Percentiles rank a stretch among this genome's conserved stretches.
These are phyloP conservation scores for Proteles cristata DNA, from an alignment of 2,113 vertebrate genomes.

Conservation along the genomic window DNA sequence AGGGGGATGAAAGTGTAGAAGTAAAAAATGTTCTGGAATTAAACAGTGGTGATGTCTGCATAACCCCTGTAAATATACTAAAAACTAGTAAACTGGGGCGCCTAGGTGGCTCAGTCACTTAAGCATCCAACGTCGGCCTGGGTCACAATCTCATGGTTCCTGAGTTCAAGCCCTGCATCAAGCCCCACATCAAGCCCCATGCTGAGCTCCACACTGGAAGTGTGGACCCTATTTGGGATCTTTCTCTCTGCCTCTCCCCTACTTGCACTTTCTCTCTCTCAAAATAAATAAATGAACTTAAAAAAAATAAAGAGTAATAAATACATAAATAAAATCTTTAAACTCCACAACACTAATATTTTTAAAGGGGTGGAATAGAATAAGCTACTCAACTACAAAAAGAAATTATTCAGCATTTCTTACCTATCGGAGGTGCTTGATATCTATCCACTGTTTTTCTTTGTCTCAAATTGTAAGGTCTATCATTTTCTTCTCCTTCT, in stretches of 20 bases:
- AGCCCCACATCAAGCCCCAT: too few species aligned
- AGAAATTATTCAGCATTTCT: constrained; percentile 3
- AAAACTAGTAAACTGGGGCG: not conserved
- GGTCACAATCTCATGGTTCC: not conserved
- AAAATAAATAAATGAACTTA: too few species aligned
- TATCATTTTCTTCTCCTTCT: constrained; percentile 96
- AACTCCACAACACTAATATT: not conserved
- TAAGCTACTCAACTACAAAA: constrained; percentile 45
- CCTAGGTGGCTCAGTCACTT: not conserved
- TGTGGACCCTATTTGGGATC: too few species aligned
- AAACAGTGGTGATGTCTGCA: not conserved
- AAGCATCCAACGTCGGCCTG: not conserved
- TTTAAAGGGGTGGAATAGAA: not conserved
- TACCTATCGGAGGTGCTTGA: constrained; percentile 98
- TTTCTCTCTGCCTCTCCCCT: too few species aligned
- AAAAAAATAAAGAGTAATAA: too few species aligned
- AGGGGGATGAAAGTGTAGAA: not conserved
- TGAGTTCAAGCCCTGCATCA: not conserved
- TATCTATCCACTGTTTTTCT: constrained; percentile 98
- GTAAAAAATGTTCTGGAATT: not conserved
- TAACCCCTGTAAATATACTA: not conserved
- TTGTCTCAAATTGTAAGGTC: constrained; percentile 97
- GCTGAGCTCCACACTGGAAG: too few species aligned
- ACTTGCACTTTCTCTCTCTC: too few species aligned
- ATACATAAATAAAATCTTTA: not conserved